Percentiles rank a stretch among this genome's conserved stretches.
phyloP scores from a whole-genome alignment of 2,888 invertebrate species.

The Euphydryas editha region DNA sequence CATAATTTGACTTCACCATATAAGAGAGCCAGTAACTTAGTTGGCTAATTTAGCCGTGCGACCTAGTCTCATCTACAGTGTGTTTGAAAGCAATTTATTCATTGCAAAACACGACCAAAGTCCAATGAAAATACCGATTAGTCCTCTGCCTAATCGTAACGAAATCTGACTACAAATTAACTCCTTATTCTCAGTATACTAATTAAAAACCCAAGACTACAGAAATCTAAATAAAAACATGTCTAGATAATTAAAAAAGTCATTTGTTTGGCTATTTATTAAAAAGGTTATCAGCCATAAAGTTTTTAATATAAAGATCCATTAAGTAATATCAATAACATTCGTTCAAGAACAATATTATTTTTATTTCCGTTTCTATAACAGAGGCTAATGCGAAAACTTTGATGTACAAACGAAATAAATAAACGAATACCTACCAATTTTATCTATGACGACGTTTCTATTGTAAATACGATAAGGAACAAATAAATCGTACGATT shows the following conservation, averaged over 20 bases:
- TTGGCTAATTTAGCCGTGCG: neutral
- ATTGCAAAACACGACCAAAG: conserved; percentile 2
- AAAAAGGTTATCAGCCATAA: conserved; percentile 2
- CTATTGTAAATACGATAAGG: conserved; percentile 4
- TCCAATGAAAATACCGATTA: conserved; percentile 1
- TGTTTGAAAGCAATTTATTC: neutral
- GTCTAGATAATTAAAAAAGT: neutral
- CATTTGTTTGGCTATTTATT: neutral
- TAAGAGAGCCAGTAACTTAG: neutral
- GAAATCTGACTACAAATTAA: conserved; percentile 10
- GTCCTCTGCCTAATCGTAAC: neutral
- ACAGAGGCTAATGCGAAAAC: neutral
- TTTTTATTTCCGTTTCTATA: neutral
- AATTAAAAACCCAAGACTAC: conserved; percentile 3
- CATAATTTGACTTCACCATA: neutral
- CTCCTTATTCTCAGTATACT: neutral
- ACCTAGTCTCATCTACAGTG: neutral
- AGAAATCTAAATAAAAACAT: neutral
- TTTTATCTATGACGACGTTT: conserved; percentile 3
- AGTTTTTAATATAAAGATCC: neutral
- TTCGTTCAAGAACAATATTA: neutral
- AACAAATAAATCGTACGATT: neutral
- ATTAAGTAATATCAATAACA: neutral
- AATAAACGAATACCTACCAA: neutral
- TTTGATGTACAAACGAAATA: neutral